These are phyloP conservation scores for Bufotes viridis DNA, from an alignment of 2,797 vertebrate species.

Conservation along the genomic window DNA sequence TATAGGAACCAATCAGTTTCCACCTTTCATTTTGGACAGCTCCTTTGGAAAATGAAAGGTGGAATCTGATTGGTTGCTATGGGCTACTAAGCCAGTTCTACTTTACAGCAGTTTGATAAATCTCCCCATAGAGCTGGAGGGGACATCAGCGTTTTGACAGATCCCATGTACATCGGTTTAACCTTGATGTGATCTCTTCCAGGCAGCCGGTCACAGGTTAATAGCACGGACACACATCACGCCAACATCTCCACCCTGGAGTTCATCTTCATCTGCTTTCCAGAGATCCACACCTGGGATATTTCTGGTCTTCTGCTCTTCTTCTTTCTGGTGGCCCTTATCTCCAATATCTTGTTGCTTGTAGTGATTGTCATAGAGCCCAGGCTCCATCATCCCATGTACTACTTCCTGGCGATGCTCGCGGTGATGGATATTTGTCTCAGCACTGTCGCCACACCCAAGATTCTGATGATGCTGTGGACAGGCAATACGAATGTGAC, in stretches of 20 bases:
- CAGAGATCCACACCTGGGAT: slow-evolving; percentile 70
- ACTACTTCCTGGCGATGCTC: slow-evolving; percentile 73
- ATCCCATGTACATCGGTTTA: background rate
- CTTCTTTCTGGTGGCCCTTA: slow-evolving; percentile 69
- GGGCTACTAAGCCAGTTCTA: no score
- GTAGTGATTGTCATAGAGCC: slow-evolving; percentile 67
- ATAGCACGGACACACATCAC: background rate
- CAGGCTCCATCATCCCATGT: slow-evolving; percentile 76
- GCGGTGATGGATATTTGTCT: slow-evolving; percentile 72
- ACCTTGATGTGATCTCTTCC: background rate
- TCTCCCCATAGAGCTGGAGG: no score
- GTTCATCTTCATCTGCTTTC: slow-evolving; percentile 76
- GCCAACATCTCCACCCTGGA: slow-evolving; percentile 54
- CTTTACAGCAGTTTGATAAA: no score
- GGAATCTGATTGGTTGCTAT: no score
- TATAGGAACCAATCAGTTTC: no score
- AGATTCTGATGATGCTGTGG: slow-evolving; percentile 66
- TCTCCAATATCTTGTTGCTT: slow-evolving; percentile 70
- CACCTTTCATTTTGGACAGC: no score
- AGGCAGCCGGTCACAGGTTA: background rate
- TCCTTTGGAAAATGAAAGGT: no score
- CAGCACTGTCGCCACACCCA: slow-evolving; percentile 67
- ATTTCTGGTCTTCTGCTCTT: slow-evolving; percentile 60
- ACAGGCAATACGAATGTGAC: slow-evolving; percentile 63
- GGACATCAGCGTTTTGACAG: background rate